These are phyloP conservation scores for Rhorus exstirpatorius DNA, from an alignment of 2,888 invertebrate species.

Conservation along the genomic window DNA sequence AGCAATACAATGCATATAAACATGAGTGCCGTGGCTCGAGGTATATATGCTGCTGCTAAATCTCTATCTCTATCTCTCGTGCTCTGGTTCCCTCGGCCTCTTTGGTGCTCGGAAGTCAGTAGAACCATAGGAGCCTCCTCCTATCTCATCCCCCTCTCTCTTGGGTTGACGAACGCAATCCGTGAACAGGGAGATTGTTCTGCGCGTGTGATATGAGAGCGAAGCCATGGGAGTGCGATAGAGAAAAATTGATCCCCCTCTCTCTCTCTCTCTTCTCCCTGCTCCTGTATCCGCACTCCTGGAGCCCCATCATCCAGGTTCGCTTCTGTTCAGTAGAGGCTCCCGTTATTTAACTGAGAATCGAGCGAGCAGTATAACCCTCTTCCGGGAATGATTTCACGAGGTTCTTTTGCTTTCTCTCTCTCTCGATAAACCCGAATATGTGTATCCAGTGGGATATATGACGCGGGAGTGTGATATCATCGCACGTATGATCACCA, in stretches of 20 bases:
- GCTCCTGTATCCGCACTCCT: no score
- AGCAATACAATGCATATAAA: conserved; percentile 86
- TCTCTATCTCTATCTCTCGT: conserved; percentile 70
- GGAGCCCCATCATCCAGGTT: conserved; percentile 5
- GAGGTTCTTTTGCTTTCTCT: no score
- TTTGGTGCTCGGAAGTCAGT: conserved; percentile 24
- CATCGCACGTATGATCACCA: no score
- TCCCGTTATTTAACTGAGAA: not conserved
- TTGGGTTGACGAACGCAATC: no score
- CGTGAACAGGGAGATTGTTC: no score
- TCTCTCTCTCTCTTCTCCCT: not conserved
- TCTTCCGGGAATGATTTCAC: conserved; percentile 50
- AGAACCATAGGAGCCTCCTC: not conserved
- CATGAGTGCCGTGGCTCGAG: conserved; percentile 78
- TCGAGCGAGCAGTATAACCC: not conserved
- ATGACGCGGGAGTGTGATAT: no score
- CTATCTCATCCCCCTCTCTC: not conserved
- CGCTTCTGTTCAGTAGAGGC: not conserved
- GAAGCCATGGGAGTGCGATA: no score
- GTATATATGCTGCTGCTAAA: conserved; percentile 21
- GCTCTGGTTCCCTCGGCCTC: conserved; percentile 1
- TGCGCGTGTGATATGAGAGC: no score
- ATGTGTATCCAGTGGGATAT: conserved; percentile 2
- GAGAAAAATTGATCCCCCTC: conserved; percentile 5
- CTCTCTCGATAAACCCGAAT: conserved; percentile 46